Evolutionary conservation across 2,113 vertebrate species (phyloP).

Genomic region (Pyrgilauda ruficollis): DNA sequence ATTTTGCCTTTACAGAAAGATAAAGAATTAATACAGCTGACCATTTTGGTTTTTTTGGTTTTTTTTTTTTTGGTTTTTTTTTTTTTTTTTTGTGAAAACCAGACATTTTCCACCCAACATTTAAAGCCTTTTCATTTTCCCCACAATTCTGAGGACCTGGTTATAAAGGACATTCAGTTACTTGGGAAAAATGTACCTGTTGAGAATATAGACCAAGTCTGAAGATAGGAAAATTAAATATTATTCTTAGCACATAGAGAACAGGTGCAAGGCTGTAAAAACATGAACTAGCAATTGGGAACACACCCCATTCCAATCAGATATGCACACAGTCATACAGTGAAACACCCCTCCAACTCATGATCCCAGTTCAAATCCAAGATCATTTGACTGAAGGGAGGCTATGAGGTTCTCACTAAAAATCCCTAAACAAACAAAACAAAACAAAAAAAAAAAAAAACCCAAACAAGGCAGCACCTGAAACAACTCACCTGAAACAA

Average conservation of each 20-base stretch:
- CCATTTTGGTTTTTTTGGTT: too few relatives aligned
- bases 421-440: background rate
- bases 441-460: background rate
- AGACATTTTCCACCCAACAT: background rate
- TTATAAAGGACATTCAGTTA: background rate
- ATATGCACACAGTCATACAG: background rate
- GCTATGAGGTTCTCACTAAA: background rate
- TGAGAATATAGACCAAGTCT: background rate
- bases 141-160: background rate
- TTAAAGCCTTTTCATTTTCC: background rate
- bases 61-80: too few relatives aligned
- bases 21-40: background rate
- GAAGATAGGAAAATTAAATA: background rate
- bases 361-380: background rate
- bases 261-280: background rate
- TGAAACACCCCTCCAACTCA: background rate
- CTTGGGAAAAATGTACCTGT: background rate
- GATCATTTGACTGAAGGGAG: background rate
- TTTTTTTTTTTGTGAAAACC: background rate
- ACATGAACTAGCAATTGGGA: background rate
- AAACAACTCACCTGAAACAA: background rate
- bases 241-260: background rate
- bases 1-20: background rate
- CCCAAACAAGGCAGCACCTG: background rate
- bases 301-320: background rate